A percentile compares a stretch with the other conserved stretches of the same genome.
These are phyloP conservation scores for Batillaria attramentaria DNA, from an alignment of 1,140 invertebrate species.

Conservation along the genomic window DNA sequence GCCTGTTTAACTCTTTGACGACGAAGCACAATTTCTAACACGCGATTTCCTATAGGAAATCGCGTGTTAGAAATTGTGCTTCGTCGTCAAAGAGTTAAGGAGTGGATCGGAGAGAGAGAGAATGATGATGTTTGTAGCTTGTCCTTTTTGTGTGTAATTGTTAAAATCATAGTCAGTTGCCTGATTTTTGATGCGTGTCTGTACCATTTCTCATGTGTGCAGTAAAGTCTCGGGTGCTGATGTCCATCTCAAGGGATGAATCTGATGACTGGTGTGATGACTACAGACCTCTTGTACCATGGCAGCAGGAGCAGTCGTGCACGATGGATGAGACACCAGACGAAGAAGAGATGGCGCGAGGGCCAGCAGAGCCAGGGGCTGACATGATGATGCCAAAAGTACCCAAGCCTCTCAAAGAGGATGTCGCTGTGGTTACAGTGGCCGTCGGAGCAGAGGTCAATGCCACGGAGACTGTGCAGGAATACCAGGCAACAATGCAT, in stretches of 20 bases:
- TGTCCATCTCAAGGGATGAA: constrained; percentile 58
- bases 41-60: too few relatives aligned
- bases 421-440: constrained; percentile 13
- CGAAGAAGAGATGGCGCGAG: constrained; percentile 68
- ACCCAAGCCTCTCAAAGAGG: background rate
- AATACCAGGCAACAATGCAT: constrained; percentile 41
- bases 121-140: too few relatives aligned
- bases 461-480: constrained; percentile 8
- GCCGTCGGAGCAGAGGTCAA: constrained; percentile 17
- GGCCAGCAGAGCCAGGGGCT: background rate
- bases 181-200: too few relatives aligned
- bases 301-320: constrained; percentile 35
- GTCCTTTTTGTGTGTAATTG: too few relatives aligned
- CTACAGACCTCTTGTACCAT: constrained; percentile 34
- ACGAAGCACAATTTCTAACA: too few relatives aligned
- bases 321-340: constrained; percentile 24
- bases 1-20: too few relatives aligned
- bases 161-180: too few relatives aligned
- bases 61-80: too few relatives aligned
- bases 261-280: constrained; percentile 49
- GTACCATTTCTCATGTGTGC: constrained; percentile 36
- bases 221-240: constrained; percentile 66
- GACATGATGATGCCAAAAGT: background rate
- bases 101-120: too few relatives aligned
- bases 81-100: too few relatives aligned